Evolutionary conservation across 2,797 vertebrate species (phyloP).

Genomic region (Premnoplex brunnescens): DNA sequence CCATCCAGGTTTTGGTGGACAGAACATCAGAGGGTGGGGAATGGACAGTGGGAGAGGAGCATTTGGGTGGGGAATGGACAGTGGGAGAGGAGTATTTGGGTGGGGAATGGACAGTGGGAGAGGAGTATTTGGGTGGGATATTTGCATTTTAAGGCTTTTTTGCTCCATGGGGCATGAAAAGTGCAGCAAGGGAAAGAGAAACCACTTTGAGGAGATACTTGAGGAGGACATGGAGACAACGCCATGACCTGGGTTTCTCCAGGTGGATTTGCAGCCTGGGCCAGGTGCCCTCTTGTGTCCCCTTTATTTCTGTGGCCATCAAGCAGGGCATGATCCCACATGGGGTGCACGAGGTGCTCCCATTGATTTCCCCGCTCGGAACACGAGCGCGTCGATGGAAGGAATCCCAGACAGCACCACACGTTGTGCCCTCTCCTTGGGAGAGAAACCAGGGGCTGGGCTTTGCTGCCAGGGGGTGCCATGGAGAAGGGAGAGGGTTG

Average conservation of each 20-base stretch:
- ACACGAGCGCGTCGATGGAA: too few species aligned
- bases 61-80: not conserved
- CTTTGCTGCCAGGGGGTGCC: fast-evolving
- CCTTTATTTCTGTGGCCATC: not conserved
- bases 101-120: fast-evolving
- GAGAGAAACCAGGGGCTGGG: not conserved
- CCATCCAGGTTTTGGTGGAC: not conserved
- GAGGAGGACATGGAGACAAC: not conserved
- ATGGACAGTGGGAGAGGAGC: fast-evolving
- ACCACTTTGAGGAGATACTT: not conserved
- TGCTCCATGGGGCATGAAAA: not conserved
- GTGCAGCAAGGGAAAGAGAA: slow-evolving; percentile 56
- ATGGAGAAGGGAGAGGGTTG: not conserved
- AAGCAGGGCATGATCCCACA: not conserved
- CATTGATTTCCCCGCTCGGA: not conserved
- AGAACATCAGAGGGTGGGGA: not conserved
- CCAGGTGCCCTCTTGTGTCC: not conserved
- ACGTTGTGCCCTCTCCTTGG: not conserved
- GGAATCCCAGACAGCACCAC: not conserved
- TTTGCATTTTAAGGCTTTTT: not conserved
- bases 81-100: not conserved
- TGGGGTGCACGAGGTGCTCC: not conserved
- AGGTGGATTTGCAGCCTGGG: not conserved
- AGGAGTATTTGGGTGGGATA: not conserved
- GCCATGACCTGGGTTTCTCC: not conserved